phyloP scores from a whole-genome alignment of 2,797 vertebrate species.

The Sebastes aleutianus region DNA sequence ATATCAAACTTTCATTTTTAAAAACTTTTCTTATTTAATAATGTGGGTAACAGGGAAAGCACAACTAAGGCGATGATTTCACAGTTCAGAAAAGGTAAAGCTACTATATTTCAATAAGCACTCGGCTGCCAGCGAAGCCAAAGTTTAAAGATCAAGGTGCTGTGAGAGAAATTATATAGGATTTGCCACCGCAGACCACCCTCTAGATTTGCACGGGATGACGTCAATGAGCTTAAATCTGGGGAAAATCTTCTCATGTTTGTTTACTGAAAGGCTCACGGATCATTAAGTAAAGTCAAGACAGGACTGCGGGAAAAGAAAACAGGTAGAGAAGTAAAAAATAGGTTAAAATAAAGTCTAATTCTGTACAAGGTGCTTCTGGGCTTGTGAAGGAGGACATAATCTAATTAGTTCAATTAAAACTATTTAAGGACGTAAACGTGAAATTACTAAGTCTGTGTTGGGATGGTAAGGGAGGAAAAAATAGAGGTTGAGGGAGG shows the following conservation, averaged over 20 bases:
- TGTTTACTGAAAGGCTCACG: constrained; percentile 48
- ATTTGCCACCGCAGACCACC: constrained; percentile 42
- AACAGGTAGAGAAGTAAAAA: constrained; percentile 42
- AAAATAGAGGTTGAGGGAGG: constrained; percentile 15
- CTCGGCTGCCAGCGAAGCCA: neutral
- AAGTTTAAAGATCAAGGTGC: constrained; percentile 46
- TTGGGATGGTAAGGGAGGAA: constrained; percentile 14
- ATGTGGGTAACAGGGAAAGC: neutral
- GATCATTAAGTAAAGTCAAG: constrained; percentile 54
- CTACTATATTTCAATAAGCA: constrained; percentile 12
- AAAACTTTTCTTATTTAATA: neutral
- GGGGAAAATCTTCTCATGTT: constrained; percentile 46
- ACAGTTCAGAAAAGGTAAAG: constrained; percentile 13
- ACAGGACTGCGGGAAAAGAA: constrained; percentile 23
- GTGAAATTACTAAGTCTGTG: constrained; percentile 44
- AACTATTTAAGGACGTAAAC: constrained; percentile 62
- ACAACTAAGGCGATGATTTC: constrained; percentile 5
- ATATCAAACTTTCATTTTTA: neutral
- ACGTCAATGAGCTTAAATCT: constrained; percentile 55
- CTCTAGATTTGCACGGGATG: constrained; percentile 47
- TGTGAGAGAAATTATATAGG: constrained; percentile 47
- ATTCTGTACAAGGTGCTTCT: constrained; percentile 51
- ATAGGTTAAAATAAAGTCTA: constrained; percentile 60
- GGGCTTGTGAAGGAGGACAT: constrained; percentile 54
- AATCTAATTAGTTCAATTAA: constrained; percentile 67